A percentile compares a stretch with the other conserved stretches of the same genome.
These are phyloP conservation scores for Parus major DNA, from an alignment of 2,113 vertebrate genomes.

Conservation along the genomic window DNA sequence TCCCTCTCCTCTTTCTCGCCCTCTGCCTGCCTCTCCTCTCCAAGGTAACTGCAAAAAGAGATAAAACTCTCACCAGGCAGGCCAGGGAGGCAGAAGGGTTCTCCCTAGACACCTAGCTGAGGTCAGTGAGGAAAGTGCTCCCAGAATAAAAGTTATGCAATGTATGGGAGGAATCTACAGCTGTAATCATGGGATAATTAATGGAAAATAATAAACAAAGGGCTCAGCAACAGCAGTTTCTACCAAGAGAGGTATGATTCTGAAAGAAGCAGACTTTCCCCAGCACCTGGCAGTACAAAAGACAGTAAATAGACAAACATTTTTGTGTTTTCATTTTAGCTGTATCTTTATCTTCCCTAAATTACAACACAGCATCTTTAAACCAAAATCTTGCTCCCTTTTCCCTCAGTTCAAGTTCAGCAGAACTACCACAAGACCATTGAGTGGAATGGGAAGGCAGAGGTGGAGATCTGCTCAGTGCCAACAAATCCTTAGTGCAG, in stretches of 20 bases:
- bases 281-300: not conserved
- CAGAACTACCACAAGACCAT: not conserved
- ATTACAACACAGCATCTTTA: not conserved
- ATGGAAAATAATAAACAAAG: not conserved
- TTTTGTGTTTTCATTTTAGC: not conserved
- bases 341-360: not conserved
- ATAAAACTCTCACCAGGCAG: not conserved
- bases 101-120: not conserved
- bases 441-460: not conserved
- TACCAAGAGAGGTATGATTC: not conserved
- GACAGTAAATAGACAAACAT: not conserved
- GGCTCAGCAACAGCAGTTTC: not conserved
- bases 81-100: not conserved
- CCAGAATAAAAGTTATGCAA: not conserved
- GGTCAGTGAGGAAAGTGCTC: not conserved
- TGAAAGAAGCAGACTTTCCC: not conserved
- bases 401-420: not conserved
- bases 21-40: not conserved
- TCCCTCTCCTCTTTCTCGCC: not conserved
- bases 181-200: not conserved
- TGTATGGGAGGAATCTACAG: not conserved
- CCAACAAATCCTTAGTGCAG: not conserved
- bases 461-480: not conserved
- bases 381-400: not conserved
- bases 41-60: not conserved